These are phyloP conservation scores for Cryptus viduatorius DNA, from an alignment of 2,888 invertebrate species.

Conservation along the genomic window DNA sequence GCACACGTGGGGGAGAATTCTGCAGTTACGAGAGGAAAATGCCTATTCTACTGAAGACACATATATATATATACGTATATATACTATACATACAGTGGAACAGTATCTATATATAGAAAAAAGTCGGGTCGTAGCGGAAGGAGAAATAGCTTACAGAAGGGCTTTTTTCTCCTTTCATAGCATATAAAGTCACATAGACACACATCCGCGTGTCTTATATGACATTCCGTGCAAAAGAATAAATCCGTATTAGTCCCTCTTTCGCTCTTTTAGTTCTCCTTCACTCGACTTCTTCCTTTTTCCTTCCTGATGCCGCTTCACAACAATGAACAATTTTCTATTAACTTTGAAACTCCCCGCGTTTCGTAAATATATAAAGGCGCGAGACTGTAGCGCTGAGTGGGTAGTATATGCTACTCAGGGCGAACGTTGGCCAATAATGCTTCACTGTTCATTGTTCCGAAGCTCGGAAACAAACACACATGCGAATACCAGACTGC, in stretches of 20 bases:
- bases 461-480: constrained; percentile 62
- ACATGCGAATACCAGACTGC: background rate
- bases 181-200: constrained; percentile 3
- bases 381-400: constrained; percentile 17
- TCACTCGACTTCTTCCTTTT: constrained; percentile 28
- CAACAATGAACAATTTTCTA: constrained; percentile 69
- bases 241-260: constrained; percentile 59
- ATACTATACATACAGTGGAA: background rate
- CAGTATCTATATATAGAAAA: background rate
- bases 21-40: constrained; percentile 61
- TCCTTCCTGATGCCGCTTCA: constrained; percentile 46
- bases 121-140: constrained; percentile 15
- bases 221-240: constrained; percentile 48
- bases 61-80: background rate
- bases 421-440: constrained; percentile 65
- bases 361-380: constrained; percentile 64
- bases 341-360: constrained; percentile 61
- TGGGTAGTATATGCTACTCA: constrained; percentile 16
- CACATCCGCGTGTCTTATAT: background rate
- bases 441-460: constrained; percentile 69
- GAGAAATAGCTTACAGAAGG: constrained; percentile 62
- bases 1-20: constrained; percentile 29
- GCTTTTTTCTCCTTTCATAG: constrained; percentile 43
- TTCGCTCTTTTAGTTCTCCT: constrained; percentile 38
- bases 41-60: constrained; percentile 59